phyloP scores from a whole-genome alignment of 2,113 vertebrate species.

The Ondatra zibethicus region DNA sequence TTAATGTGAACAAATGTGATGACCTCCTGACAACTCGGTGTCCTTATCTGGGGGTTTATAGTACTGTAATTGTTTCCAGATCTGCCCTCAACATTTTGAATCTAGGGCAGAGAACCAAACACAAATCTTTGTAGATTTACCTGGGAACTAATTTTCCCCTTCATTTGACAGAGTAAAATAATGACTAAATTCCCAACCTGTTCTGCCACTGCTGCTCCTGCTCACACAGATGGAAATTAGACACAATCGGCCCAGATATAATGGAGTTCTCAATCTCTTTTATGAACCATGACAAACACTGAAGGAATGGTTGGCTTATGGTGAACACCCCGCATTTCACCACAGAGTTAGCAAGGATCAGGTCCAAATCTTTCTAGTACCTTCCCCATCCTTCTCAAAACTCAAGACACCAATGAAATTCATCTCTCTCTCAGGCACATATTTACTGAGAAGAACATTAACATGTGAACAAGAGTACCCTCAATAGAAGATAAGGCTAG shows the following conservation, averaged over 20 bases:
- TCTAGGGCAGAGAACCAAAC: neutral
- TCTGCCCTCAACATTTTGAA: neutral
- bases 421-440: neutral
- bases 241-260: conserved; percentile 59
- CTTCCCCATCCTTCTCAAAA: neutral
- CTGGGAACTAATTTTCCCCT: conserved; percentile 51
- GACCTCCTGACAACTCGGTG: neutral
- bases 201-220: neutral
- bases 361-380: neutral
- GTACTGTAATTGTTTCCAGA: neutral
- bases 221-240: conserved; percentile 56
- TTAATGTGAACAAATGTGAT: neutral
- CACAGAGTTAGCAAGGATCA: neutral
- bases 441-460: conserved; percentile 61
- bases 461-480: neutral
- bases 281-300: conserved; percentile 61
- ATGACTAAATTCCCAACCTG: neutral
- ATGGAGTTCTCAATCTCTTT: conserved; percentile 58
- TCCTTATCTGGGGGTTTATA: neutral
- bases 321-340: conserved; percentile 49
- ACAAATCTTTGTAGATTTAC: neutral
- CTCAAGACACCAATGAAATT: conserved; percentile 18
- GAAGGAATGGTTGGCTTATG: conserved; percentile 58
- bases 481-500: conserved; percentile 1
- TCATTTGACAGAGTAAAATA: conserved; percentile 29